Evolutionary conservation across 2,888 invertebrate species (phyloP).

Genomic region (Trypoxylon attenuatum): DNA sequence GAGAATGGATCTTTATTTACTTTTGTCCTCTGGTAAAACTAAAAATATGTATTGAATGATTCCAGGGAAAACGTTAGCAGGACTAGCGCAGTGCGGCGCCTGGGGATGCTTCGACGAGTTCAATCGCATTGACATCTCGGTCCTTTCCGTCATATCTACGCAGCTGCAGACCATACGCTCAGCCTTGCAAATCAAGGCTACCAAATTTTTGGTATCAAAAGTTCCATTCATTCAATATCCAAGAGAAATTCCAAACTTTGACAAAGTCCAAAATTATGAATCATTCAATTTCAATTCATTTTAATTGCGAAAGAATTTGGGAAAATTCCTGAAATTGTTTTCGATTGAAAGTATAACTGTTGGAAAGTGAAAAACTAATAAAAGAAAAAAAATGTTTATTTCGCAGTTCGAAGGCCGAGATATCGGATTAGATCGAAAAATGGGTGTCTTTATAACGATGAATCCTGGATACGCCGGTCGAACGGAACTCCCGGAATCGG

Average conservation of each 20-base stretch:
- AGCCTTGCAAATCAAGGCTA: constrained; percentile 85
- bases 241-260: background rate
- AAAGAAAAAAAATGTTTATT: no score
- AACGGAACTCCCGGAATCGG: constrained; percentile 93
- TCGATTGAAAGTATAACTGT: no score
- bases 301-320: no score
- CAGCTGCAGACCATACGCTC: constrained; percentile 93
- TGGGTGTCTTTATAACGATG: constrained; percentile 96
- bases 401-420: constrained; percentile 88
- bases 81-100: constrained; percentile 90
- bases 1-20: background rate
- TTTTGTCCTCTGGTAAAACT: background rate
- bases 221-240: no score
- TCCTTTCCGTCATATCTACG: constrained; percentile 93
- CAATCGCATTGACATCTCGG: constrained; percentile 93
- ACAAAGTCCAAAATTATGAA: background rate
- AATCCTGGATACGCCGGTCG: constrained; percentile 95
- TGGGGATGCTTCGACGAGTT: constrained; percentile 99
- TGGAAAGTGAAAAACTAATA: no score
- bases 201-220: constrained; percentile 82
- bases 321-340: no score
- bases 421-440: constrained; percentile 87
- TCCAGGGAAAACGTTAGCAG: constrained; percentile 85
- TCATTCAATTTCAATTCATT: background rate
- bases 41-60: no score